A percentile compares a stretch with the other conserved stretches of the same genome.
Evolutionary conservation across 1,140 invertebrate genomes (phyloP).

Genomic region (Fopius arisanus): DNA sequence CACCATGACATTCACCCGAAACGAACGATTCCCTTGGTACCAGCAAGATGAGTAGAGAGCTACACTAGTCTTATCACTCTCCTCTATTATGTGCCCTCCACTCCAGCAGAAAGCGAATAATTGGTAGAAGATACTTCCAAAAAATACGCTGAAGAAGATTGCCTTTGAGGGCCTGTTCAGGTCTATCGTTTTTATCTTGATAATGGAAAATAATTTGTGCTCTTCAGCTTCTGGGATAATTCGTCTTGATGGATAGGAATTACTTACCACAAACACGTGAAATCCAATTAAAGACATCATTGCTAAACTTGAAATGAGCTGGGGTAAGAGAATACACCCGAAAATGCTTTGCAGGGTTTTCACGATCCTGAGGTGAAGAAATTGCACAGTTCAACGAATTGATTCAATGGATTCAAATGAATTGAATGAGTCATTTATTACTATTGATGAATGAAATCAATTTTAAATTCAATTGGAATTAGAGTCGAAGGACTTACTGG

Average conservation of each 20-base stretch:
- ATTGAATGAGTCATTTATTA: too few species aligned
- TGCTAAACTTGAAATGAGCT: not conserved
- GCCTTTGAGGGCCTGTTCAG: not conserved
- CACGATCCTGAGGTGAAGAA: not conserved
- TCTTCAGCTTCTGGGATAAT: too few species aligned
- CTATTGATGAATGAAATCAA: too few species aligned
- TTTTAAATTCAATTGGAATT: too few species aligned
- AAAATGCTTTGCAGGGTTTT: not conserved
- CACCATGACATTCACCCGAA: not conserved
- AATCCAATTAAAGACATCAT: not conserved
- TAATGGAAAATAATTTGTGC: not conserved
- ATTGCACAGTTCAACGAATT: too few species aligned
- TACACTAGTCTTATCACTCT: not conserved
- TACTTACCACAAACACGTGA: not conserved
- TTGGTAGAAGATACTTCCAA: not conserved
- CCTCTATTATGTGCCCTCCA: not conserved
- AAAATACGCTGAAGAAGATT: not conserved
- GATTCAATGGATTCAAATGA: too few species aligned
- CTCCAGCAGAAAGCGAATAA: not conserved
- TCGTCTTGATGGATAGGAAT: too few species aligned
- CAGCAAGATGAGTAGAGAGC: not conserved
- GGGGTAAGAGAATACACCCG: not conserved
- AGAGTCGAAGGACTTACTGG: not conserved
- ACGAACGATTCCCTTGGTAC: not conserved
- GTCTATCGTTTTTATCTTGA: not conserved